Evolutionary conservation across 2,113 vertebrate species (phyloP), one percentile per base, ranked within the genome.

Genomic region (Petaurus breviceps): DNA sequence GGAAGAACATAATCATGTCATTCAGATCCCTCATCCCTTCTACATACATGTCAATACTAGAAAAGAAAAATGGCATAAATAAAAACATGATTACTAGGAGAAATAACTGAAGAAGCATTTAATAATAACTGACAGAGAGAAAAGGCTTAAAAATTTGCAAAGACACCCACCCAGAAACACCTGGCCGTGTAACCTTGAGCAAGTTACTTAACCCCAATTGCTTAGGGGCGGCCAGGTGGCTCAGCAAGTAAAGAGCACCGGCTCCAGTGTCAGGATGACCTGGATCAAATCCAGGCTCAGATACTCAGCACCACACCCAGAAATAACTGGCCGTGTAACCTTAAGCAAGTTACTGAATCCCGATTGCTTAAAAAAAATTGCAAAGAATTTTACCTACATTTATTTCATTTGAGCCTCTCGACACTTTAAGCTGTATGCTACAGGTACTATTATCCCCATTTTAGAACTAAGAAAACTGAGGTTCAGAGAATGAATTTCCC

Each of bases 41-140:
- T 14, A 99, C 97, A 90, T 99, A 99, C 98, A 99, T 99, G 97
- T 99, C 99, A 97, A 99, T 99, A 98, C 99, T 99, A 25, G 49
- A 93, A 37, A 97, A 37, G 89, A 97, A 93, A 98, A 84, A 43
- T 84, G 16, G 6, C 6, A 84, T 19, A 37, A 51, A 96, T 22
- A n/a, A 93, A 2, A 53, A 37, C 49, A 8, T 55, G 89, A n/a
- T 97, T 93, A 97, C 31, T 97, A 77, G 14, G 14, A 14, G 1
- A 77, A 77, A n/a, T 19, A 14, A 77, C 31, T n/a, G 37, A 77
- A 77, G 14, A 77, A 77, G 14, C 5, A 77, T n/a, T n/a, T 77
- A 77, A 77, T n/a, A 19, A 77, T 77, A 7, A 19, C 37, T 77
- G 37, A 77, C 25, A n/a, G 0, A 61, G 25, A 57, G 57, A 68